Evolutionary conservation across 1,140 invertebrate species (phyloP), one percentile per base, ranked within the genome.

Genomic region (Tetranychus urticae): DNA sequence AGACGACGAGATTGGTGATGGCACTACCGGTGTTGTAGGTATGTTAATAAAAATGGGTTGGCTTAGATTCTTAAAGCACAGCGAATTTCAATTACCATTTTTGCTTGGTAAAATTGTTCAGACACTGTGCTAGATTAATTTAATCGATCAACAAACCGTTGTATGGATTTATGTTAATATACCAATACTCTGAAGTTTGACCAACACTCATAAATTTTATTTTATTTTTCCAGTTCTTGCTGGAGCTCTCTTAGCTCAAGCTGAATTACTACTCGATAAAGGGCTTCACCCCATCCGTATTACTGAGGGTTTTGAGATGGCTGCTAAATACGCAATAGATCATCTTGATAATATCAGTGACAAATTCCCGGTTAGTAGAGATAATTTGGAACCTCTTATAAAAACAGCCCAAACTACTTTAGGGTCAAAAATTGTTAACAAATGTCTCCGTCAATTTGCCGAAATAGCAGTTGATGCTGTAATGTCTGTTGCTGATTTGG

Each of bases 1-100:
- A 72, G 96, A 99, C 75, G 91, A 97, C 77, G 96, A 99, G 77
- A 98, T 98, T 70, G 94, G 96, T 34, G 96, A 99, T 78, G 96
- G 96, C 48, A 99, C 96, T 13, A 99, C 96, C 60, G 94, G 94
- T 35, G 96, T 99, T 69, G 94, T 99, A 61, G 88, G 80, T 82
- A 68, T 66, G 72, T 69, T 64, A 23, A 23, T 39, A 12, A n/a
- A n/a, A 36, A 23, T 12, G 47, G 14, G 39, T 46, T 35, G 12
- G 34, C 50, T 6, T 39, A 33, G 13, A 14, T 46, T 3, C 7
- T 45, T 35, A 12, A n/a, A 14, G 34, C 39, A 31, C 50, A 31
- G 5, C 7, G 50, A 59, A 46, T 59, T 46, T n/a, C 34, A 34
- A 45, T 55, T 61, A 14, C 10, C 14, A 33, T 31, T 2, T 14